Percentiles rank a stretch among this genome's conserved stretches.
Conservation (phyloP, 2,888 invertebrate species). For the Drosophila kambysellisi region DNA sequence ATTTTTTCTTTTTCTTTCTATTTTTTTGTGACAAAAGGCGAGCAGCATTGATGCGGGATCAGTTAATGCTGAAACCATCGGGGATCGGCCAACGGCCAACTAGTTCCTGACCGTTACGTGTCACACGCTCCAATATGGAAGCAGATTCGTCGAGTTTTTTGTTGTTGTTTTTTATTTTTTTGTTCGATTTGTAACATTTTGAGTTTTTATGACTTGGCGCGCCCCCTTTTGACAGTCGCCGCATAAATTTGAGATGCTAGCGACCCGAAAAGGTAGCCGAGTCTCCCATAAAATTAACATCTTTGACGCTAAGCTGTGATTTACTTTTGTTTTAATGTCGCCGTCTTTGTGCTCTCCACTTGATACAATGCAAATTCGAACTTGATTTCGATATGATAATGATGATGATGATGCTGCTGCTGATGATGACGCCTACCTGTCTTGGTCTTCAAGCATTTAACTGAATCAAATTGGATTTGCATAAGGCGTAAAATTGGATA, state of each 20-base stretch:
- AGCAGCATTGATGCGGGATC: constrained; percentile 69
- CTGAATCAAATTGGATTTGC: constrained; percentile 72
- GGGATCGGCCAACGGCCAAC: constrained; percentile 48
- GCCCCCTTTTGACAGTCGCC: constrained; percentile 59
- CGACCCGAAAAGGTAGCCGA: constrained; percentile 69
- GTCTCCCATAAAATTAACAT: constrained; percentile 75
- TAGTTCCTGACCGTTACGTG: constrained; percentile 64
- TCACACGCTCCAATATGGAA: constrained; percentile 55
- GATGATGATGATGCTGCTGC: constrained; percentile 20
- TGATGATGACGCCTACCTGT: constrained; percentile 69
- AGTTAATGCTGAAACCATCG: constrained; percentile 29
- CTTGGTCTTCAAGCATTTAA: constrained; percentile 47
- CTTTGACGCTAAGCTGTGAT: constrained; percentile 83
- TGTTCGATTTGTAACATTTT: constrained; percentile 59
- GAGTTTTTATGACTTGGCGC: constrained; percentile 68
- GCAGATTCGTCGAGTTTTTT: constrained; percentile 20
- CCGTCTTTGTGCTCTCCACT: constrained; percentile 64
- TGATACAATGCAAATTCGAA: constrained; percentile 55
- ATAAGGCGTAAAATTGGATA: constrained; percentile 49
- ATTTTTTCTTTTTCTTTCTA: constrained; percentile 26
- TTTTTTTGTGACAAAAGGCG: constrained; percentile 49
- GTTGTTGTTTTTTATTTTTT: too few species aligned
- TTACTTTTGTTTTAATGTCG: constrained; percentile 84
- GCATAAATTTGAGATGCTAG: constrained; percentile 61
- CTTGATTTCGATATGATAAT: constrained; percentile 60